Evolutionary conservation across 2,888 invertebrate genomes (phyloP), one percentile per base, ranked within the genome.

Genomic region (Cordilura impudica): DNA sequence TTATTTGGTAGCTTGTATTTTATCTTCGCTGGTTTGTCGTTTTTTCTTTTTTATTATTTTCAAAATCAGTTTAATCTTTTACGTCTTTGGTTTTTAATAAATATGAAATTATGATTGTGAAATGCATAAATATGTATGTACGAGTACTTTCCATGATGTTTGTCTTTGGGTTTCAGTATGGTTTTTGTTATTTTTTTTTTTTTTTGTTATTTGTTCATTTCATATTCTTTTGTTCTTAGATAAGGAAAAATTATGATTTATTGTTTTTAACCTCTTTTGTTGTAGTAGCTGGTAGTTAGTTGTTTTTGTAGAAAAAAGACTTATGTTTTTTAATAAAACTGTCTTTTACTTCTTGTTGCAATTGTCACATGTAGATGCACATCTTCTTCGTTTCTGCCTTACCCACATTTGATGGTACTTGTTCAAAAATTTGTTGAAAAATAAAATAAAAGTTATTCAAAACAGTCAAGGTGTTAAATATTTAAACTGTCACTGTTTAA

Each of bases 181-280:
- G n/a, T n/a, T n/a, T n/a, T 29, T 31, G 45, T 56, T 21, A 49
- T 26, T n/a, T 43, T 51, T 39, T 14, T 56, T 29, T 47, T 51
- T 16, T 63, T 43, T 23, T 66, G 51, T 61, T 1, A 8, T n/a
- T 35, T 21, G 14, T 43, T 49, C 63, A 45, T 60, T 53, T 51
- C 35, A 78, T 58, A 61, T 61, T 79, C 71, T 58, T 79, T 75
- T 75, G 71, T 75, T 79, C 29, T 67, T 26, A 58, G 75, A 79
- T 79, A 79, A 79, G 75, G 43, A 74, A 75, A 54, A 71, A 75
- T 75, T 79, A 72, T 79, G 79, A 79, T 79, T 79, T 79, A 79
- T 79, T 75, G 51, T 58, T 67, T 75, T 61, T 61, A 79, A 71
- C 61, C 71, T 79, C 54, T 78, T 71, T 72, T 71, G 63, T 69